Evolutionary conservation across 2,797 vertebrate species (phyloP), one percentile per base, ranked within the genome.

Genomic region (Octomys mimax): DNA sequence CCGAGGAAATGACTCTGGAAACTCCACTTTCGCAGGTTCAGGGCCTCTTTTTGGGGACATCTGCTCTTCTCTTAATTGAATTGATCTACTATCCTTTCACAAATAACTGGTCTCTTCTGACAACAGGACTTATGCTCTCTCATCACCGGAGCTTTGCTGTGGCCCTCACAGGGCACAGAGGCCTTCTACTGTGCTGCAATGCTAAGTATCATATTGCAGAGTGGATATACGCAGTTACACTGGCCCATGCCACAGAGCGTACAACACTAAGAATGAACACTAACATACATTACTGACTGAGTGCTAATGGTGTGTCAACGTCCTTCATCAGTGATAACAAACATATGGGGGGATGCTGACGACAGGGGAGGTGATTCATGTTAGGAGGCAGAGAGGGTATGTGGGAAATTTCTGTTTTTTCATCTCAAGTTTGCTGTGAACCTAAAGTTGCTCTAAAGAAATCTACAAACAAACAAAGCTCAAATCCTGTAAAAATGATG

Each of bases 381-480:
- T 10, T 49, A 46, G 12, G 42, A 10, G 36, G 2, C 22, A 1
- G 7, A 59, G 36, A 0, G 11, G 64, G 14, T 31, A 21, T 1
- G 2, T 16, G 68, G 18, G n/a, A 68, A 90, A 57, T 89, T 14
- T 80, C 57, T 49, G 68, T 5, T 18, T 26, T 21, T 75, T 71
- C 54, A 22, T 68, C 49, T 89, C 31, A 31, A 68, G 36, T 79
- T 87, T 81, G 52, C 26, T 68, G 57, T 81, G 77, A 84, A 52
- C 22, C 39, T 82, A 59, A 87, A 87, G 80, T 16, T 52, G 16
- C 36, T 81, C 49, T 68, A 36, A 81, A 75, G 68, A 92, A 79
- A 61, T 64, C n/a, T 6, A 86, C 3, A 36, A 75, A 68, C 3
- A 31, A 80, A 75, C 5, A 54, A 18, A 54, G 28, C 62, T 92